Base-by-base conservation (phyloP, 2,888 invertebrate species). In the Seira sanloemensis region DNA sequence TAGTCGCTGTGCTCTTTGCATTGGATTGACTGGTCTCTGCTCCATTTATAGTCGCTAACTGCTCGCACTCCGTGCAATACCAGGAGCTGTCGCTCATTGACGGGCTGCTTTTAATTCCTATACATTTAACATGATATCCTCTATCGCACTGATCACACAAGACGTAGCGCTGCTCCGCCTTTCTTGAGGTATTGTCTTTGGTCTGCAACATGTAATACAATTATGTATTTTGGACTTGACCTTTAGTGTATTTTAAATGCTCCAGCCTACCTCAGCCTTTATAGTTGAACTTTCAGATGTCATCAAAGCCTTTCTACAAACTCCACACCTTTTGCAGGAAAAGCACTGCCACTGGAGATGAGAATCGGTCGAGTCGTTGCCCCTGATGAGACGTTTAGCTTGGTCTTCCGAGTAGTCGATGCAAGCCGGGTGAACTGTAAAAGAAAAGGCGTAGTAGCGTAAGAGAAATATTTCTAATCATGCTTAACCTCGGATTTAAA, bases 311-410 rank as follows among this genome's bases (percentile, higher is more conserved):
- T 96, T 96, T 89, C 94, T 94, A 90, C 97, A 97, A 58, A 96
- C 92, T 67, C 94, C 94, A 91, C 98, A 98, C 12, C 94, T 95
- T 91, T 97, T 97, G 90, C 97, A 98, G 90, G 96, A 95, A 74
- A 96, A 95, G 91, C 98, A 98, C 90, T 96, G 97, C 96, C 96
- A 98, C 16, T 67, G 74, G 5, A 75, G n/a, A 71, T 71, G 50
- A 16, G 54, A 25, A 16, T 75, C 66, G 1, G 7, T 67, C 2
- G 82, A 82, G n/a, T 23, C 26, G 27, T 54, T 71, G 26, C 66
- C 65, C 50, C 26, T 18, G 21, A 74, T 88, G 1, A 92, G 91
- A 25, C 91, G 88, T 46, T 86, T 89, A 0, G 92, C 91, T 83
- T 92, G 90, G 37, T 91, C 91, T 27, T 90, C 90, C 0, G 91